Evolutionary conservation across 2,113 vertebrate species (phyloP).

Genomic region (Chaetura pelagica): DNA sequence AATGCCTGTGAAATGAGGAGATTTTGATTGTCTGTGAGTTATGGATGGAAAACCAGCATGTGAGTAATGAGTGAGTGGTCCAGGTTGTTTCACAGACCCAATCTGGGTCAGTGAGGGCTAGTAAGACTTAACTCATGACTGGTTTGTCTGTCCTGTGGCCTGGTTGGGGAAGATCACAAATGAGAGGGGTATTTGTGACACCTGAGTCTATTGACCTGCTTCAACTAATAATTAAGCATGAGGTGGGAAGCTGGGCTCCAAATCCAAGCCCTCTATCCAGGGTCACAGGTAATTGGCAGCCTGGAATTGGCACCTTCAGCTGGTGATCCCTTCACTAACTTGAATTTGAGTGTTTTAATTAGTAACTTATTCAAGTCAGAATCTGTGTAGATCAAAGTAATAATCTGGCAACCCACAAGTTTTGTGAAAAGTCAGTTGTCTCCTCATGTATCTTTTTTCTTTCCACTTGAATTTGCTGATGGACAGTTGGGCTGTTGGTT

Average conservation of each 20-base stretch:
- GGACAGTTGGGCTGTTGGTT: neutral
- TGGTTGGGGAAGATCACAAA: neutral
- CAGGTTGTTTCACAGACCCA: neutral
- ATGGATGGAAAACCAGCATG: neutral
- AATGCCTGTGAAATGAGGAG: neutral
- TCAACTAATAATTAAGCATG: neutral
- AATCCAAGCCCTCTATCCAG: accelerated
- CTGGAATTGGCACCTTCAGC: accelerated
- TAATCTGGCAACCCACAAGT: neutral
- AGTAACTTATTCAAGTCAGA: neutral
- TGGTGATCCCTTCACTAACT: neutral
- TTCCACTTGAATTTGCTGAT: neutral
- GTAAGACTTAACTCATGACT: neutral
- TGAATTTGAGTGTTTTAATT: neutral
- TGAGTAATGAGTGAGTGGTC: neutral
- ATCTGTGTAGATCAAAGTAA: neutral
- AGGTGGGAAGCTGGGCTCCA: too few relatives aligned
- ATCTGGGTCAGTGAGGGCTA: neutral
- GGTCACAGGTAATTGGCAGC: neutral
- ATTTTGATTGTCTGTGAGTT: neutral
- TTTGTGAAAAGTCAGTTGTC: neutral
- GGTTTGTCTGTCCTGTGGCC: neutral
- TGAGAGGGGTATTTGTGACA: neutral
- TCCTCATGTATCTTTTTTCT: neutral
- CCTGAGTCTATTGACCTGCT: accelerated